These are phyloP conservation scores for Solen grandis DNA, from an alignment of 1,140 invertebrate genomes.

Conservation along the genomic window DNA sequence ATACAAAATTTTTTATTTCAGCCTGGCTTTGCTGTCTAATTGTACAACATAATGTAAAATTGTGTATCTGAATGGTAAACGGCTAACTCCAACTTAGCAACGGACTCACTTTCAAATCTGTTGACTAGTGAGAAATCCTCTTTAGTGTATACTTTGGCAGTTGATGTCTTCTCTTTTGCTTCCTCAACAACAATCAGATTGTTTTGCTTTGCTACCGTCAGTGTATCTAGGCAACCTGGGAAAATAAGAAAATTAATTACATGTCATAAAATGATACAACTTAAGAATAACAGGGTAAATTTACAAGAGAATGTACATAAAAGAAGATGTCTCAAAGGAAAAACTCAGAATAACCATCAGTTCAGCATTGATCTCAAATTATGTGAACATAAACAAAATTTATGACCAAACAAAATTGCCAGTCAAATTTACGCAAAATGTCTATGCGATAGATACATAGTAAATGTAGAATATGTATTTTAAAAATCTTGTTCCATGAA, in stretches of 20 bases:
- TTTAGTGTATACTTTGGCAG: constrained; percentile 83
- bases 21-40: too few relatives aligned
- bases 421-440: too few relatives aligned
- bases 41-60: too few relatives aligned
- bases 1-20: too few relatives aligned
- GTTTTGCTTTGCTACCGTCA: constrained; percentile 90
- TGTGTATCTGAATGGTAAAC: background rate
- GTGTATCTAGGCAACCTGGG: constrained; percentile 90
- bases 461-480: too few relatives aligned
- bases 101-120: constrained; percentile 92
- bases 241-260: background rate
- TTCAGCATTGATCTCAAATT: too few relatives aligned
- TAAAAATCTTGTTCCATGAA: too few relatives aligned
- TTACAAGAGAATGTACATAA: background rate
- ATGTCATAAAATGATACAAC: too few relatives aligned
- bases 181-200: constrained; percentile 82
- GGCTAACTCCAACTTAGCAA: background rate
- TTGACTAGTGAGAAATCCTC: constrained; percentile 93
- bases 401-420: too few relatives aligned
- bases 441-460: too few relatives aligned
- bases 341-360: too few relatives aligned
- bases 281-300: background rate
- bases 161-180: constrained; percentile 79
- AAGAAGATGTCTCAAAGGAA: background rate
- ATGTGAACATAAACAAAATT: too few relatives aligned